phyloP scores from a whole-genome alignment of 2,113 vertebrate genomes.

The Orycteropus afer region DNA sequence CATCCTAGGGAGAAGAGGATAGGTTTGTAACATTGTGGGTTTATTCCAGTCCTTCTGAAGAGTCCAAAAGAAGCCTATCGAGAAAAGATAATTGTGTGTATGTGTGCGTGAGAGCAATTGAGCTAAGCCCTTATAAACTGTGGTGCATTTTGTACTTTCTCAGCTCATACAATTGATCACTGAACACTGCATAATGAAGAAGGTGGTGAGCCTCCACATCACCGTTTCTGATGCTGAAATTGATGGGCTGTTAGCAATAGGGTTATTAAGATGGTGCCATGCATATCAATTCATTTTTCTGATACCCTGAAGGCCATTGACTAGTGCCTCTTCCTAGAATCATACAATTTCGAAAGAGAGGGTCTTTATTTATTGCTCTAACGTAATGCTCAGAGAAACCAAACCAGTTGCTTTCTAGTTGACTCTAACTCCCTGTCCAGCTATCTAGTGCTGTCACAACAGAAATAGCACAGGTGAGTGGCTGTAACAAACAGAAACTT shows the following conservation, averaged over 20 bases:
- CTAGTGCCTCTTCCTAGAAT: neutral
- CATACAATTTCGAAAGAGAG: too few relatives aligned
- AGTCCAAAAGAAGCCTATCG: neutral
- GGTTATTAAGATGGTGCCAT: fast-evolving
- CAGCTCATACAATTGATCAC: neutral
- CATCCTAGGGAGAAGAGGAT: neutral
- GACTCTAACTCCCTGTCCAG: too few relatives aligned
- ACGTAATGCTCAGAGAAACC: too few relatives aligned
- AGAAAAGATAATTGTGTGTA: neutral
- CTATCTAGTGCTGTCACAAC: too few relatives aligned
- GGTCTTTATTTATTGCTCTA: neutral
- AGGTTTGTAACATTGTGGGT: neutral
- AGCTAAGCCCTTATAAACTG: neutral
- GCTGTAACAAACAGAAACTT: too few relatives aligned
- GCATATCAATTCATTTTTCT: neutral
- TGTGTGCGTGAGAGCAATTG: neutral
- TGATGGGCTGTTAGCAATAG: too few relatives aligned
- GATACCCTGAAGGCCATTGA: neutral
- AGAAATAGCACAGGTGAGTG: too few relatives aligned
- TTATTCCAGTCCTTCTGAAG: neutral
- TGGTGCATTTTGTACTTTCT: neutral
- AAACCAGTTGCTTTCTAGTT: too few relatives aligned
- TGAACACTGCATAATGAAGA: neutral
- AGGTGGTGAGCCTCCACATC: neutral
- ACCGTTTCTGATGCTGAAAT: neutral